Conservation (phyloP, 2,113 vertebrate species). For the Micronycteris hirsuta region DNA sequence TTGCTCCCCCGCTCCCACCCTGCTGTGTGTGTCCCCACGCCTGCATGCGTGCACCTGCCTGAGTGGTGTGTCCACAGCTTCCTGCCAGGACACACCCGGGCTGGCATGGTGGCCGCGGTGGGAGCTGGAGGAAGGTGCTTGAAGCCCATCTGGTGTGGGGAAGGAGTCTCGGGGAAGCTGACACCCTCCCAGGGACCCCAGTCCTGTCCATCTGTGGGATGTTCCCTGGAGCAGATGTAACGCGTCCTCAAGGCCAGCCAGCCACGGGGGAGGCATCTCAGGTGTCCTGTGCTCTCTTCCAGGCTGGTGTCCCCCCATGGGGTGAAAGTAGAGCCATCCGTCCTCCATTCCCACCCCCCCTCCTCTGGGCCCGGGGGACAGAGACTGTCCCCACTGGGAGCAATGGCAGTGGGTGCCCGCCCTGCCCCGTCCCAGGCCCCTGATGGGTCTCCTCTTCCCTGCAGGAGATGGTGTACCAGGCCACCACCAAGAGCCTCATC, state of each 20-base stretch:
- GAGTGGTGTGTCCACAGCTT: fast-evolving
- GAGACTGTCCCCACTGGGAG: background rate
- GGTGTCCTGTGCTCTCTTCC: slow-evolving; percentile 6
- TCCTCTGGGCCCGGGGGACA: background rate
- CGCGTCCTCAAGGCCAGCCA: background rate
- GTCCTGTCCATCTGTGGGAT: background rate
- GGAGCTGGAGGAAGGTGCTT: fast-evolving
- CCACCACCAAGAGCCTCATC: slow-evolving; percentile 90
- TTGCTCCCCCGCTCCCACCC: background rate
- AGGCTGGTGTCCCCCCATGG: background rate
- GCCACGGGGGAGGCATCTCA: background rate
- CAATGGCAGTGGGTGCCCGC: background rate
- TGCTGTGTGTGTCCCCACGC: fast-evolving
- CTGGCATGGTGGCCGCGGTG: background rate
- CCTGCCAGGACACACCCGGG: background rate
- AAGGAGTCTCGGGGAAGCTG: background rate
- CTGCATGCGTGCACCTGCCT: fast-evolving
- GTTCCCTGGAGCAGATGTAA: background rate
- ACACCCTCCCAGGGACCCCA: slow-evolving; percentile 26
- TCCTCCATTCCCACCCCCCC: background rate
- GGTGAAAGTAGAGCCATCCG: background rate
- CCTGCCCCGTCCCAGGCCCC: background rate
- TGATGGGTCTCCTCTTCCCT: background rate
- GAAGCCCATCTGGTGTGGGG: background rate
- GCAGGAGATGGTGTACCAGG: slow-evolving; percentile 91